Base-by-base conservation (phyloP, 1,140 invertebrate genomes). In the Cydia amplana region DNA sequence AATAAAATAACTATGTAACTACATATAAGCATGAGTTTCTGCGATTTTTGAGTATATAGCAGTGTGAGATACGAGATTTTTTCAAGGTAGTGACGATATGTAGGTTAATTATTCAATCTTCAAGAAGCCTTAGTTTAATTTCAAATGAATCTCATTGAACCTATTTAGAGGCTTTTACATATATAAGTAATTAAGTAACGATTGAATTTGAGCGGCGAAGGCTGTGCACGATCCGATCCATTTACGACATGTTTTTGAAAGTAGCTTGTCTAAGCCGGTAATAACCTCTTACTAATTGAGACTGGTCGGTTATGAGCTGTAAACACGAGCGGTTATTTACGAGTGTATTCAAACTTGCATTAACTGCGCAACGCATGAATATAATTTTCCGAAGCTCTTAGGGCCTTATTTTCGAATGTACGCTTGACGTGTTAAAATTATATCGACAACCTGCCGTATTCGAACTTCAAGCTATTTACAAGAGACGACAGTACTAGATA, bases 241-340 rank as follows among this genome's bases (percentile, higher is more conserved):
- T 18, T 60, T 60, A 14, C 51, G 18, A 60, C 55, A 60, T 60
- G 55, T 60, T 60, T 60, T 60, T 60, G 55, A 60, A 60, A 60
- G 55, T 60, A 60, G n/a, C 18, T 60, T 23, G 49, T 51, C 20
- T 60, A 60, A 23, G 55, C 55, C 55, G 55, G 55, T 60, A 60
- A 60, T 60, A 18, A 23, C 18, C 55, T 23, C 18, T 7, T 60
- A 20, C 60, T 64, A 65, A n/a, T 65, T 65, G 28, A 32, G n/a
- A 65, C 23, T 7, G 6, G 25, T 32, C 28, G 10, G 23, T 36
- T 65, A 32, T 65, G 9, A 65, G 25, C 18, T 4, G 14, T 16
- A 1, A 32, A 65, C 25, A 65, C 2, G n/a, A n/a, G n/a, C 36
- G 12, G 6, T 36, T 65, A 64, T 64, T 32, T 7, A 65, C 25